Evolutionary conservation across 35 echinoderm and acorn worm genomes (phyloP).

Genomic region (Heliocidaris erythrogramma): DNA sequence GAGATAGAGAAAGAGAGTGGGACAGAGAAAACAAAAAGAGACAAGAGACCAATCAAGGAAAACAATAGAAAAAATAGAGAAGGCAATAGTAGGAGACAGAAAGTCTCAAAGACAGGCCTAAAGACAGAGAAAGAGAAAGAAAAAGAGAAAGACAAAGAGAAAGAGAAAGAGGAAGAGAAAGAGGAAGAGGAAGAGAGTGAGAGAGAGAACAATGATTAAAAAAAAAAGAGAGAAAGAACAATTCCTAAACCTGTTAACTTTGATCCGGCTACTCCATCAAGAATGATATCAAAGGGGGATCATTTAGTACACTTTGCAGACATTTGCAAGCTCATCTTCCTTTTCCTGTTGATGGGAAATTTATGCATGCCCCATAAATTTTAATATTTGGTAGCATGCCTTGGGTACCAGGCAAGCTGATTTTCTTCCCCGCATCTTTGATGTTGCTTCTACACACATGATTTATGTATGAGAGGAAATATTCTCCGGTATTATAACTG

Average conservation of each 20-base stretch:
- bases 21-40: no score
- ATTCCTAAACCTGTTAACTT: neutral
- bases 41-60: no score
- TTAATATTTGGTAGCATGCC: constrained; percentile 34
- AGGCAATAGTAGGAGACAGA: no score
- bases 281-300: neutral
- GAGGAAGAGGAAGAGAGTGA: no score
- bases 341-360: constrained; percentile 39
- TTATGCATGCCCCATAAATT: constrained; percentile 49
- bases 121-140: no score
- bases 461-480: constrained; percentile 45
- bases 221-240: neutral
- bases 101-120: no score
- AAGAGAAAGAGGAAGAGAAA: no score
- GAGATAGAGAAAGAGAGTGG: neutral
- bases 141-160: no score
- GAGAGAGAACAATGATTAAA: no score
- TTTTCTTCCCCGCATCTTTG: neutral
- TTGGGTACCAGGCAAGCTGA: neutral
- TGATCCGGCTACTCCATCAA: neutral
- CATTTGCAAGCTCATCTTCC: neutral
- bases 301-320: neutral
- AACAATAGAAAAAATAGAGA: no score
- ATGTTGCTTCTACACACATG: neutral
- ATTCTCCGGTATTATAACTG: constrained; percentile 4